Evolutionary conservation across 2,113 vertebrate species (phyloP).

Genomic region (Heterotilapia buettikoferi): DNA sequence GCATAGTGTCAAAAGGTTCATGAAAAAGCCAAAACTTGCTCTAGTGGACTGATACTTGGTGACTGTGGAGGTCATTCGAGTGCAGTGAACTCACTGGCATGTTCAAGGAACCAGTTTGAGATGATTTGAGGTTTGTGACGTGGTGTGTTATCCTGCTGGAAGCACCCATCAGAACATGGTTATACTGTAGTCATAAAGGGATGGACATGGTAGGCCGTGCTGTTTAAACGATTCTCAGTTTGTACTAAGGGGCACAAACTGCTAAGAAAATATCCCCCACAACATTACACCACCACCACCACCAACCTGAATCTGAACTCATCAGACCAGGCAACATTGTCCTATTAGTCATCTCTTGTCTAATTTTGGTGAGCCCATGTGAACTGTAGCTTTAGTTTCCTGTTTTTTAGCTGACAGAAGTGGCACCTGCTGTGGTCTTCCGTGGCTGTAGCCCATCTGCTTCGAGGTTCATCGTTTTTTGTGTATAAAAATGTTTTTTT

Average conservation of each 20-base stretch:
- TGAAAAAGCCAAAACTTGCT: background rate
- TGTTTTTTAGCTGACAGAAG: background rate
- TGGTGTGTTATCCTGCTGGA: background rate
- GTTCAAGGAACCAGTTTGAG: background rate
- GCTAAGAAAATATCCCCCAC: background rate
- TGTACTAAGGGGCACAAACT: background rate
- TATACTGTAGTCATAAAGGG: background rate
- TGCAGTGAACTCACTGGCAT: background rate
- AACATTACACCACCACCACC: background rate
- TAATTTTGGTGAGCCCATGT: background rate
- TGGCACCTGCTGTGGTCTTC: background rate
- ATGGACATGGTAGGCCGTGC: background rate
- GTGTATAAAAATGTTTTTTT: accelerated
- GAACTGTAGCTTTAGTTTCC: background rate
- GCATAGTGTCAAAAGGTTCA: background rate
- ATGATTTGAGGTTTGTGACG: background rate
- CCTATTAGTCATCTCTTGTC: background rate
- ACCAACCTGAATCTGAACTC: background rate
- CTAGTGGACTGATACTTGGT: background rate
- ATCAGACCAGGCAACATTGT: background rate
- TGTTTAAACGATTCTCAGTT: background rate
- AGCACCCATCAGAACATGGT: background rate
- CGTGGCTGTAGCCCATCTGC: background rate
- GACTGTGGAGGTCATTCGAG: background rate
- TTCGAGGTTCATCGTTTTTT: background rate